A percentile compares a stretch with the other conserved stretches of the same genome.
Evolutionary conservation across 2,113 vertebrate genomes (phyloP).

Genomic region (Dromaius novaehollandiae): DNA sequence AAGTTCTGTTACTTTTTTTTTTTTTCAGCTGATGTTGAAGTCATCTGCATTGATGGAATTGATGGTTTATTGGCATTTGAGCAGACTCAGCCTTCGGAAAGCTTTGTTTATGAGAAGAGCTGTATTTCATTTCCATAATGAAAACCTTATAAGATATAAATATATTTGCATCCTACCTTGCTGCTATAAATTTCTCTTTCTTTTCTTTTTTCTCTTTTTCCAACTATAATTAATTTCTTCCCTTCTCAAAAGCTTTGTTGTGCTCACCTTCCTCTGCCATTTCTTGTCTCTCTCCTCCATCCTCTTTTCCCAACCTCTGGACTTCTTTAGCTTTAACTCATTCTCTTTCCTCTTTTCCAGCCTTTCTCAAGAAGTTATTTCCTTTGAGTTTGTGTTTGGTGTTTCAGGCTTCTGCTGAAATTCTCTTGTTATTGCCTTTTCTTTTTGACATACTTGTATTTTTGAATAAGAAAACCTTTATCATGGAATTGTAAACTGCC

Average conservation of each 20-base stretch:
- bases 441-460: not conserved
- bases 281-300: not conserved
- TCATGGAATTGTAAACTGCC: not conserved
- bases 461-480: not conserved
- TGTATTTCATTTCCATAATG: not conserved
- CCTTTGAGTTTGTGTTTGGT: not conserved
- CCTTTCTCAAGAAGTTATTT: not conserved
- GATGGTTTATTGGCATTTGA: not conserved
- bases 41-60: not conserved
- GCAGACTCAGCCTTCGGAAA: not conserved
- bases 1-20: not conserved
- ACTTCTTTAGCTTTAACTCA: not conserved
- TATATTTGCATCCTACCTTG: not conserved
- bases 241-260: not conserved
- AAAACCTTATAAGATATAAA: not conserved
- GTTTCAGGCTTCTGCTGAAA: not conserved
- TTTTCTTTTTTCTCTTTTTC: not conserved
- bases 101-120: not conserved
- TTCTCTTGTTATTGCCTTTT: not conserved
- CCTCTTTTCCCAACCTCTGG: not conserved
- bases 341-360: not conserved
- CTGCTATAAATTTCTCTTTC: not conserved
- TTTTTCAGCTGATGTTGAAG: not conserved
- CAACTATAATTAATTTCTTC: not conserved
- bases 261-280: not conserved